Evolutionary conservation across 2,113 vertebrate species (phyloP), one percentile per base, ranked within the genome.

Genomic region (Chloropsis hardwickii): DNA sequence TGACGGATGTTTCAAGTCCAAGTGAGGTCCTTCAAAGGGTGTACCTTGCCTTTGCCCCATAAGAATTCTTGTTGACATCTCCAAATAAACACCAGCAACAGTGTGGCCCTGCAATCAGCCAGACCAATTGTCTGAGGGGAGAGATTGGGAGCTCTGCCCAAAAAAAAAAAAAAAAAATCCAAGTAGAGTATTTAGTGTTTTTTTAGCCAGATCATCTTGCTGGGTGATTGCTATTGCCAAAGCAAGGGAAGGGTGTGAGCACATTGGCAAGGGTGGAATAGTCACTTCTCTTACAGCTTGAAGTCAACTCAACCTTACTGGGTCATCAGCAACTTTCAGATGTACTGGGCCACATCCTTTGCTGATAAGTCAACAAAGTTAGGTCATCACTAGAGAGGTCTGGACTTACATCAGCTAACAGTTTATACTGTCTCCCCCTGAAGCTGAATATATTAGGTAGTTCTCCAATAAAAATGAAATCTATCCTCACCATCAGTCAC

Each of bases 401-500:
- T 80, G 78, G 33, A 88, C 28, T 65, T 85, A 71, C 24, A 81
- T 25, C 39, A 94, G 31, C 9, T 67, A 40, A 90, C 5, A 58
- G n/a, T 86, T 88, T 74, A 73, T 54, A 27, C 23, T 76, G 8
- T 89, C 14, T 90, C 53, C 17, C 73, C 35, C 37, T 67, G 54
- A 90, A 85, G n/a, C 50, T 89, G 86, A 92, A 93, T 78, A 67
- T 48, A 93, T 58, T 56, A 85, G 45, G 33, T 80, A 94, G 45
- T 58, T 82, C 76, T 94, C 88, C 88, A 84, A 69, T 74, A 91
- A 91, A 83, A 92, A 89, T 93, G 66, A 97, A 95, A 90, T 85
- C 81, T 77, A 77, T 73, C 91, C 81, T 96, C 80, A 92, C 45
- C 20, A 79, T 51, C 42, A 86, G 69, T 88, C 90, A 86, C 60